Conservation (phyloP, 1,140 invertebrate species). For the Meloidogyne chitwoodi region DNA sequence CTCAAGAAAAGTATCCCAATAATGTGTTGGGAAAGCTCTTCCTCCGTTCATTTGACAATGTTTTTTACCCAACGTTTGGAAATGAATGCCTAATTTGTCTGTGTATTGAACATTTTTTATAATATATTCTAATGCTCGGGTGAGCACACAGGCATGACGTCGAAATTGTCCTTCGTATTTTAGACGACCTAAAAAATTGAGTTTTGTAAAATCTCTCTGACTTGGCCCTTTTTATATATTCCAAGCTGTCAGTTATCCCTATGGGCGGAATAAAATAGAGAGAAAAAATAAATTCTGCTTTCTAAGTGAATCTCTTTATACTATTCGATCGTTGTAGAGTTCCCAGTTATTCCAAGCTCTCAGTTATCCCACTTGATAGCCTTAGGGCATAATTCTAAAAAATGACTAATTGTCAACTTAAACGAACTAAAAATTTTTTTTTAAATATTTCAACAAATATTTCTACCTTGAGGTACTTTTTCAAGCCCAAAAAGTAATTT, state of each 20-base stretch:
- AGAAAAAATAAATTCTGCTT: too few relatives aligned
- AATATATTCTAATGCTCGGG: constrained; percentile 38
- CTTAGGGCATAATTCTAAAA: too few relatives aligned
- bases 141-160: constrained; percentile 36
- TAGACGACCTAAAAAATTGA: neutral
- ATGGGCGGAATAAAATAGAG: too few relatives aligned
- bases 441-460: neutral
- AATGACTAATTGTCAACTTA: too few relatives aligned
- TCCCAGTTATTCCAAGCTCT: too few relatives aligned
- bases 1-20: constrained; percentile 47
- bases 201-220: too few relatives aligned
- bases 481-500: constrained; percentile 48
- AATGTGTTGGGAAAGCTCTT: constrained; percentile 27
- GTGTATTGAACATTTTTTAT: constrained; percentile 43
- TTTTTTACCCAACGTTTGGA: constrained; percentile 47
- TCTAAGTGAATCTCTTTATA: too few relatives aligned
- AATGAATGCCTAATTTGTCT: constrained; percentile 43
- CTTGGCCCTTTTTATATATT: too few relatives aligned
- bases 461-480: constrained; percentile 41
- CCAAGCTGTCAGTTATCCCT: too few relatives aligned
- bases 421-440: neutral
- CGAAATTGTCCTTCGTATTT: constrained; percentile 32
- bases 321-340: too few relatives aligned
- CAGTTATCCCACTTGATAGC: too few relatives aligned
- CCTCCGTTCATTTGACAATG: constrained; percentile 37